Evolutionary conservation across 2,888 invertebrate species (phyloP), one percentile per base, ranked within the genome.

Genomic region (Macrophya annulata): DNA sequence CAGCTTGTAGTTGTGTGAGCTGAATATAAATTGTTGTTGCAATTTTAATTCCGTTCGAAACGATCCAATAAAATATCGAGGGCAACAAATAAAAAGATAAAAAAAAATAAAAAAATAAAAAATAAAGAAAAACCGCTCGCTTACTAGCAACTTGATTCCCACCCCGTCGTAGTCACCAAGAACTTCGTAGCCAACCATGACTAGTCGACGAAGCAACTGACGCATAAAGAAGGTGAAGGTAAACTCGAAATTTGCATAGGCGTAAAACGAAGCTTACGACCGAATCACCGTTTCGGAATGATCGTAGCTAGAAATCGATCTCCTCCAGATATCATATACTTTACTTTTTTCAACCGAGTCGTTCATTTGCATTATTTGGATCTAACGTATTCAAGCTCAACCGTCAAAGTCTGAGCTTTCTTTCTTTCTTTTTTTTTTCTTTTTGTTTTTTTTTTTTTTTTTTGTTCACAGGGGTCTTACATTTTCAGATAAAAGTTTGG

Each of bases 231-330:
- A 81, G 17, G 21, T 43, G 81, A 81, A 77, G 77, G 77, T 77
- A 31, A 77, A 77, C 77, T 81, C 21, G 40, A 89, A 90, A 90
- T 91, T 90, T 90, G 88, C 90, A 91, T 91, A 87, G 86, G 85
- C 88, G 88, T 88, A 86, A 88, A 90, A 88, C 86, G 79, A 43
- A 84, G 51, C 71, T 71, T 84, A 71, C 81, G 81, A 59, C 77
- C 17, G 31, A 77, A 77, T 77, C 51, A 31, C 51, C 77, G 55
- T 77, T 77, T 77, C 55, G 51, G 37, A 77, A 77, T n/a, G n/a
- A n/a, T 77, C 77, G 55, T 21, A 43, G 31, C n/a, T 51, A 5
- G 51, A 77, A 51, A 77, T 81, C 81, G 62, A 62, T 81, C 59
- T 81, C 62, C 51, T 59, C 21, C 51, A 43, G 40, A 81, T 40